Conservation (phyloP, 2,113 vertebrate species). For the Uria aalge region DNA sequence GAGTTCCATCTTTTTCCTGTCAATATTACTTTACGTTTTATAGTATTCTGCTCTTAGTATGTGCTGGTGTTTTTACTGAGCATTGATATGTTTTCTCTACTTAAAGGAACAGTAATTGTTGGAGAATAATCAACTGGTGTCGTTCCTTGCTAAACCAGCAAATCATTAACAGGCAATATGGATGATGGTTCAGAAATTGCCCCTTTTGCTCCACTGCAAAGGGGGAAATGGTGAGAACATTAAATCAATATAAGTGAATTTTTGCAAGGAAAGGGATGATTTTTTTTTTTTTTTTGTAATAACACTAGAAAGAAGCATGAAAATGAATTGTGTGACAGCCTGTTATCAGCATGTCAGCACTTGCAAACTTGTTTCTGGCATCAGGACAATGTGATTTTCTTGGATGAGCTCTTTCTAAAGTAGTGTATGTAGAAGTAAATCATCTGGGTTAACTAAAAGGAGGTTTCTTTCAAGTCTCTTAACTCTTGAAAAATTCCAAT, state of each 20-base stretch:
- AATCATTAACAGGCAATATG: neutral
- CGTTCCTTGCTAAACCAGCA: neutral
- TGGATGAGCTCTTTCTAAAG: neutral
- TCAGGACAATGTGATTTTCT: neutral
- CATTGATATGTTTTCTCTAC: neutral
- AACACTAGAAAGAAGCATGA: neutral
- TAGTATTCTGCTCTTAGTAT: neutral
- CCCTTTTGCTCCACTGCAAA: neutral
- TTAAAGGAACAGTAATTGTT: neutral
- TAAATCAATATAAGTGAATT: neutral
- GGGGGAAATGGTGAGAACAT: neutral
- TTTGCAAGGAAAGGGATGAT: neutral
- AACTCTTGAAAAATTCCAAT: neutral
- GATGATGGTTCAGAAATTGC: neutral
- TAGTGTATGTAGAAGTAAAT: neutral
- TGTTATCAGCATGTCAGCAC: neutral
- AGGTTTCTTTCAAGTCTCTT: neutral
- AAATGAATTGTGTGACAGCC: neutral
- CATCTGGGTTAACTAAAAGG: neutral
- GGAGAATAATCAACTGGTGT: neutral
- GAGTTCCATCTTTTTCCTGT: neutral
- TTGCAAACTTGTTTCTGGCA: neutral
- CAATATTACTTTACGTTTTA: neutral
- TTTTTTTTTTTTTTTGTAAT: neutral
- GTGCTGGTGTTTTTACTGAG: neutral